A percentile compares a stretch with the other conserved stretches of the same genome.
Conservation (phyloP, 2,888 invertebrate genomes). For the Abscondita cerata region DNA sequence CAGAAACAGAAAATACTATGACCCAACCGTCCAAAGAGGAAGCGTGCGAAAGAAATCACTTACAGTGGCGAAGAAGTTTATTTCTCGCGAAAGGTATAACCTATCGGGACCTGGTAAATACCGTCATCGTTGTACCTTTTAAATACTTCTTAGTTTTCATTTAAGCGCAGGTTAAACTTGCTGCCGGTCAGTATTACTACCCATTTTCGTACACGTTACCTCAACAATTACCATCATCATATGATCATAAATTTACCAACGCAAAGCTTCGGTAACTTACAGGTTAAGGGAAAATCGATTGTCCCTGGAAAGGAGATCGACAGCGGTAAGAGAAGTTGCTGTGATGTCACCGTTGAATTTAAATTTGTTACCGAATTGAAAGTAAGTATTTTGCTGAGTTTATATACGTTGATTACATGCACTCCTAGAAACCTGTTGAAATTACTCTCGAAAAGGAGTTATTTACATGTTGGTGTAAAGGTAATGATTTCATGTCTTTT, state of each 20-base stretch:
- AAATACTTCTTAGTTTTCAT: too few relatives aligned
- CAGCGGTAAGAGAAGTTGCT: constrained; percentile 42
- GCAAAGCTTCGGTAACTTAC: constrained; percentile 44
- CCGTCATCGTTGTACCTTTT: background rate
- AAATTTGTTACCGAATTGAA: constrained; percentile 18
- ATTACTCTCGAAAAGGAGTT: constrained; percentile 6
- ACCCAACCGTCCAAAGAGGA: background rate
- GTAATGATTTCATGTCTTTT: background rate
- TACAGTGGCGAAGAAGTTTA: constrained; percentile 15
- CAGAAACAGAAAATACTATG: constrained; percentile 21
- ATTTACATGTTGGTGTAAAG: constrained; percentile 17
- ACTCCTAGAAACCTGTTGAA: background rate
- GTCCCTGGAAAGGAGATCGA: constrained; percentile 47
- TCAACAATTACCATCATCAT: constrained; percentile 45
- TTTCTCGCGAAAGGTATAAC: constrained; percentile 6
- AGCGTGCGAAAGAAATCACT: background rate
- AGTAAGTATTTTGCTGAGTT: too few relatives aligned
- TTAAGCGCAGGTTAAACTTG: constrained; percentile 25
- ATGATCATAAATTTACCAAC: constrained; percentile 32
- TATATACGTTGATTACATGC: too few relatives aligned
- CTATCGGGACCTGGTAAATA: background rate
- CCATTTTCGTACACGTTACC: constrained; percentile 47
- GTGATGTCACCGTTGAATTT: constrained; percentile 47
- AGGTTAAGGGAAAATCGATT: constrained; percentile 45
- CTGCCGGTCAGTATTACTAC: constrained; percentile 47